Base-by-base conservation (phyloP, 2,797 vertebrate genomes). In the Poeciliopsis turneri region DNA sequence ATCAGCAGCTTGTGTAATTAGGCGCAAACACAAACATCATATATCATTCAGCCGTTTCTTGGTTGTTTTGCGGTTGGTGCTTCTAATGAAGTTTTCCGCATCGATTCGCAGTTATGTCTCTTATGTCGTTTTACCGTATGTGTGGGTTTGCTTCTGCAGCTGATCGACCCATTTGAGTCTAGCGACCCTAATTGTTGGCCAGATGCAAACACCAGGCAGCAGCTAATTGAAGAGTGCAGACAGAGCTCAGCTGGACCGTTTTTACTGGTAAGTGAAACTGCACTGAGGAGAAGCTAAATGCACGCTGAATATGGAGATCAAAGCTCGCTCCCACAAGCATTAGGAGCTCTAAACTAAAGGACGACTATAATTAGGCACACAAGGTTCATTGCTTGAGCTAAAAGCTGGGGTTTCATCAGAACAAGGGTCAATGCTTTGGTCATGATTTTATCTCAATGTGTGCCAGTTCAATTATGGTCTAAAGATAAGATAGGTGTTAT, bases 91-190 rank as follows among this genome's bases (percentile, higher is more conserved):
- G 75, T 82, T 71, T 88, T 74, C 46, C 43, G 46, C 59, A 41
- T 30, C n/a, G 15, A 45, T 53, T 36, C 33, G 59, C 57, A 80
- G 20, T 66, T 70, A 66, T 75, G 9, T 70, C 41, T 45, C 25
- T 16, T 70, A 33, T 36, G 69, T 28, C 47, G 10, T 30, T 66
- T n/a, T 16, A 8, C n/a, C n/a, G 74, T 41, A 12, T 77, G 20
- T 70, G 74, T 76, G 72, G 46, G 25, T 83, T 45, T 84, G 0
- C 78, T 30, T 78, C 5, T 81, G 55, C 66, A 97, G 96, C 93
- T 95, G 68, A 94, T 96, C 55, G 96, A 97, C 82, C 95, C 94
- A 0, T 96, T 94, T 83, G 95, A 96, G 86, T 95, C 94, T 51
- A 82, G 87, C 46, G 92, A 95, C 78, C 86, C 89, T 9, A 82